Base-by-base conservation (phyloP, 2,797 vertebrate species). In the Bradypodion pumilum region DNA sequence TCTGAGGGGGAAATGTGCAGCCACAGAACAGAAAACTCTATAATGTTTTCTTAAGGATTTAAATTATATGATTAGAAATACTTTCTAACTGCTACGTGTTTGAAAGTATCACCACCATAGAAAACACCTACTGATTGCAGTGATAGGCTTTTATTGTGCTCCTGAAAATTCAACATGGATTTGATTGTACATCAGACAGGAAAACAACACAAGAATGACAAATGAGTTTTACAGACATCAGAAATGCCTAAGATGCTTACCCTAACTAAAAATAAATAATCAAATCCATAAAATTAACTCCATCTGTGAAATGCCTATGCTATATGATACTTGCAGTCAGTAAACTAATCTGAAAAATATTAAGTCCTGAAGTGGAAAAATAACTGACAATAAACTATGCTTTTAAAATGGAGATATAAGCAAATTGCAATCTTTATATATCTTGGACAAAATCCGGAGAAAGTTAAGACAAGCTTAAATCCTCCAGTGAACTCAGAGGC, bases 401-500 rank as follows among this genome's bases (percentile, higher is more conserved):
- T 46, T 52, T 62, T 72, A 46, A 74, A 66, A 35, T 66, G 46
- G 81, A 87, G 44, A 66, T 68, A 59, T 59, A 59, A 83, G 27
- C 60, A 79, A 87, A 88, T 16, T 27, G 32, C 65, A 82, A 13
- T 40, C 60, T 44, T 60, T 81, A 82, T 82, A 82, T 65, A 65
- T 59, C 3, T 74, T 82, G 80, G 81, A 46, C 44, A 75, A 42
- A 40, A 49, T 66, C 73, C 81, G 74, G 44, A 44, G 27, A 74
- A 66, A 37, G 32, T 37, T 29, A n/a, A 82, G 37, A 10, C n/a
- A 65, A 44, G 66, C 44, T 75, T 65, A 66, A 82, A 82, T 66
- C n/a, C 16, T 44, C 74, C 62, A 66, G 40, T 60, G 21, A 74
- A 74, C 62, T 82, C 40, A 74, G n/a, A 74, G n/a, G 7, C 6